A percentile compares a stretch with the other conserved stretches of the same genome.
Conservation (phyloP, 2,888 invertebrate genomes). For the Hecatera dysodea region DNA sequence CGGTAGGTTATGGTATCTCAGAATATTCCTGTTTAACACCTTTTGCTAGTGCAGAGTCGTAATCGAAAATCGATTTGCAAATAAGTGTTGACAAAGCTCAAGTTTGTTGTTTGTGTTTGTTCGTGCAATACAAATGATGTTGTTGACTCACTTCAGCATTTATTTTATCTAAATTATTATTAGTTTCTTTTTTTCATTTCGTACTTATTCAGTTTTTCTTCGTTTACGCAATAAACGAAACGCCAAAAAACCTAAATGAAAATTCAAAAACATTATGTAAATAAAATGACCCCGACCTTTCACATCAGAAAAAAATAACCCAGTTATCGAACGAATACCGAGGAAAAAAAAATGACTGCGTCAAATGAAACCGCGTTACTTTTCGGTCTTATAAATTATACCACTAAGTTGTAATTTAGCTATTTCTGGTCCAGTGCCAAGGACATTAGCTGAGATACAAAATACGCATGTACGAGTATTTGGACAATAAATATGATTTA, state of each 20-base stretch:
- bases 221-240: neutral
- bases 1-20: slow-evolving; percentile 34
- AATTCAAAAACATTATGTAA: slow-evolving; percentile 31
- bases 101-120: neutral
- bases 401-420: slow-evolving; percentile 64
- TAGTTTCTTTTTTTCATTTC: neutral
- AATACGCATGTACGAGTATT: slow-evolving; percentile 57
- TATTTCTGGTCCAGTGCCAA: slow-evolving; percentile 68
- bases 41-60: slow-evolving; percentile 19
- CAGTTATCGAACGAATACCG: neutral
- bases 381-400: slow-evolving; percentile 58
- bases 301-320: slow-evolving; percentile 30
- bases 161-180: neutral
- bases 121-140: neutral
- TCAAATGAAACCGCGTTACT: slow-evolving; percentile 54
- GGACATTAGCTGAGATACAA: slow-evolving; percentile 61
- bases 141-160: neutral
- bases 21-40: slow-evolving; percentile 26
- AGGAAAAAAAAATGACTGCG: slow-evolving; percentile 48
- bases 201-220: neutral
- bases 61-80: slow-evolving; percentile 43
- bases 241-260: neutral
- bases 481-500: slow-evolving; percentile 68
- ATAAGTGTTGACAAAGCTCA: neutral
- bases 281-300: slow-evolving; percentile 28